Evolutionary conservation across 2,797 vertebrate species (phyloP).

Genomic region (Gadopsis bispinosus): DNA sequence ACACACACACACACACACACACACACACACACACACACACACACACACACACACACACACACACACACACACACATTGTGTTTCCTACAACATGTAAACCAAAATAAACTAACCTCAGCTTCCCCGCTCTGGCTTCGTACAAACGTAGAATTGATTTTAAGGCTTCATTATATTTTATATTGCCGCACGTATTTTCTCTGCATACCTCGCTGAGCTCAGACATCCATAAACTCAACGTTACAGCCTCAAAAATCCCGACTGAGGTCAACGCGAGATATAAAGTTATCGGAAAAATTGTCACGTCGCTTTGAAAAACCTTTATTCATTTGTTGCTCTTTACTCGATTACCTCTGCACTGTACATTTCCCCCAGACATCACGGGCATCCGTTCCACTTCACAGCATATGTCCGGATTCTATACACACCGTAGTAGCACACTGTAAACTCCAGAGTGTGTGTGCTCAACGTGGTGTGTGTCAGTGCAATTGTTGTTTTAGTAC

Average conservation of each 20-base stretch:
- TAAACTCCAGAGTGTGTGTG: not conserved
- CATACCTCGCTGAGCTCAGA: slow-evolving; percentile 16
- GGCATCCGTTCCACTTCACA: not conserved
- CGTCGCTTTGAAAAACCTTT: not conserved
- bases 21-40: too few species aligned
- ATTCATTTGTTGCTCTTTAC: slow-evolving; percentile 14
- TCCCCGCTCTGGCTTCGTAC: not conserved
- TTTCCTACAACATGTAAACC: slow-evolving; percentile 27
- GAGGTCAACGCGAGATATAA: slow-evolving; percentile 12
- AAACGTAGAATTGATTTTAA: slow-evolving; percentile 35
- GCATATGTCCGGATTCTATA: not conserved
- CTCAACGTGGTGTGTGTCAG: not conserved
- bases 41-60: too few species aligned
- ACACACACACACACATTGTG: slow-evolving; percentile 24
- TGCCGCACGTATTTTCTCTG: not conserved
- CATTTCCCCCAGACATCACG: slow-evolving; percentile 28
- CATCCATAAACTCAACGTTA: slow-evolving; percentile 18
- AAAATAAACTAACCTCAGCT: not conserved
- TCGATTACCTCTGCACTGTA: slow-evolving; percentile 4
- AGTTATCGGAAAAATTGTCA: not conserved
- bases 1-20: too few species aligned
- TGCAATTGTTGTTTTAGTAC: not conserved
- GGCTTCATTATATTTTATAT: slow-evolving; percentile 36
- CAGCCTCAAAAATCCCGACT: not conserved
- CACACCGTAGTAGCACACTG: not conserved